Evolutionary conservation across 2,888 invertebrate genomes (phyloP).

Genomic region (Sicus ferrugineus): DNA sequence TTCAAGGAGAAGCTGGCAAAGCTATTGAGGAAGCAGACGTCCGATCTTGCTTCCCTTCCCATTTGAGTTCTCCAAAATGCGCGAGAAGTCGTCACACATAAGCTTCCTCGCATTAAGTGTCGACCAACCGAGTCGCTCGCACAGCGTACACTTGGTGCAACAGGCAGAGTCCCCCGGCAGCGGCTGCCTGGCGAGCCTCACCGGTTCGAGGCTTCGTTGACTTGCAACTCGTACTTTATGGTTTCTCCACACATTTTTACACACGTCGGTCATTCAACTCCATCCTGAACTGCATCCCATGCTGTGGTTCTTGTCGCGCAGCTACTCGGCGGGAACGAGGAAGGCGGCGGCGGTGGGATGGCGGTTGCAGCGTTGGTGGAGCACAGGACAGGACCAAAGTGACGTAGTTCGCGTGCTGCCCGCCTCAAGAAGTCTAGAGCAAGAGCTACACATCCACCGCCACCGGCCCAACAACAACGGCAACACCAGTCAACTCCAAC

Average conservation of each 20-base stretch:
- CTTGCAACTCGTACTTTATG: constrained; percentile 55
- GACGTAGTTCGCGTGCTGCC: constrained; percentile 27
- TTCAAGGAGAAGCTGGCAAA: too few relatives aligned
- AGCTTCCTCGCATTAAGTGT: constrained; percentile 6
- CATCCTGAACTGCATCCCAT: neutral
- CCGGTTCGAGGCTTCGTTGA: constrained; percentile 6
- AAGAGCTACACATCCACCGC: neutral
- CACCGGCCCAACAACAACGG: constrained; percentile 31
- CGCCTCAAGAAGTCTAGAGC: constrained; percentile 17
- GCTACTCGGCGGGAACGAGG: constrained; percentile 15
- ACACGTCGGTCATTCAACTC: constrained; percentile 62
- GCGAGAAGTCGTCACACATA: constrained; percentile 11
- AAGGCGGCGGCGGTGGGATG: neutral
- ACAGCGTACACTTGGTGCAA: neutral
- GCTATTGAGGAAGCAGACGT: too few relatives aligned
- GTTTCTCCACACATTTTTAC: constrained; percentile 57
- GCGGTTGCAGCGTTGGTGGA: neutral
- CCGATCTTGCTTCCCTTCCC: too few relatives aligned
- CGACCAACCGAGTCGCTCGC: neutral
- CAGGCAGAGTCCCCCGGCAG: neutral
- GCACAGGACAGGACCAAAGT: neutral
- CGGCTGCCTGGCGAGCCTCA: neutral
- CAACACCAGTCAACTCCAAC: neutral
- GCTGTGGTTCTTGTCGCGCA: constrained; percentile 38
- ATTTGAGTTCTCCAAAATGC: constrained; percentile 4